phyloP scores from a whole-genome alignment of 2,888 invertebrate genomes.

The Drosophila dives region DNA sequence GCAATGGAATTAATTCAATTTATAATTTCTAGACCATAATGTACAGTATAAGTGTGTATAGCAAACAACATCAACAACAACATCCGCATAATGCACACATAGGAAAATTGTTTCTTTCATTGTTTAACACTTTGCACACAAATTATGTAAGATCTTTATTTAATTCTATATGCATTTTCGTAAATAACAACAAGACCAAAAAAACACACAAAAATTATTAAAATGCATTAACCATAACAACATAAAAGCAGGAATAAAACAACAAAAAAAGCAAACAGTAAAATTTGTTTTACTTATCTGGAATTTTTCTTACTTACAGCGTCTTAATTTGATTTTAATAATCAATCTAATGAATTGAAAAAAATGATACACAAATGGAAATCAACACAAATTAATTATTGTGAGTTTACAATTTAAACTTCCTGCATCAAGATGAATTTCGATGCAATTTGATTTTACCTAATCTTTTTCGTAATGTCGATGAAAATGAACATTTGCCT shows the following conservation, averaged over 20 bases:
- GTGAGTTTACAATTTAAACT: not conserved
- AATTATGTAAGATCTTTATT: conserved; percentile 59
- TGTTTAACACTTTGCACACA: conserved; percentile 59
- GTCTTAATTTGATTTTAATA: not conserved
- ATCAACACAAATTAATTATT: not conserved
- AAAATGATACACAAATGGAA: not conserved
- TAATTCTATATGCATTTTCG: conserved; percentile 59
- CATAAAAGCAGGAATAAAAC: conserved; percentile 70
- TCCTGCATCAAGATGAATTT: not conserved
- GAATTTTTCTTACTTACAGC: not conserved
- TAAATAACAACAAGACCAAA: conserved; percentile 57
- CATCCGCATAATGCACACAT: conserved; percentile 39
- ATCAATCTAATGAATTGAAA: not conserved
- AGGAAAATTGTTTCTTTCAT: conserved; percentile 59
- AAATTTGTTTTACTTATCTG: conserved; percentile 3
- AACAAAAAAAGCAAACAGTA: conserved; percentile 34
- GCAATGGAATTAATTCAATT: conserved; percentile 67
- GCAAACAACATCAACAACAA: conserved; percentile 21
- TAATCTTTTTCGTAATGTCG: not conserved
- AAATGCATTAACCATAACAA: conserved; percentile 50
- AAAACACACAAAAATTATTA: conserved; percentile 14
- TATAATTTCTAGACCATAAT: conserved; percentile 71
- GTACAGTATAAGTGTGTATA: conserved; percentile 65
- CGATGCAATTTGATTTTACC: not conserved
- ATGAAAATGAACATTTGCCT: not conserved